Base-by-base conservation (phyloP, 2,113 vertebrate species). In the Actenoides hombroni region DNA sequence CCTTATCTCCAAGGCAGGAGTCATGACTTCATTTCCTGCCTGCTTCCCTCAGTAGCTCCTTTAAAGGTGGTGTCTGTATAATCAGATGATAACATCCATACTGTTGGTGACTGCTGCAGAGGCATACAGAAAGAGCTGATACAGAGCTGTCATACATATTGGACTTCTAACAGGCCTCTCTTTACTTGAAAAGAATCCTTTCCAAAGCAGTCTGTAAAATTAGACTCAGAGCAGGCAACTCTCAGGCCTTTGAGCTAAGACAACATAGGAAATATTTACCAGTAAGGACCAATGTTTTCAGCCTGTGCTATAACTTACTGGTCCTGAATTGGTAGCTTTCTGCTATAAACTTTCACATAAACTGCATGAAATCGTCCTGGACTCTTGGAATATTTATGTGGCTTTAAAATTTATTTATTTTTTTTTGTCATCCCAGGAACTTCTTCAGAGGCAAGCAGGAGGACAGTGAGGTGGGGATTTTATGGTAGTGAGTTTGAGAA, bases 1-100 rank as follows among this genome's bases (percentile, higher is more conserved):
- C 31, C 49, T 93, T 92, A 83, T 95, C 85, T 95, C 71, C 46
- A 88, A 86, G 92, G 56, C 51, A 95, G 11, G 83, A 88, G 39
- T 69, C 23, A 35, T 88, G 23, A 25, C 61, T 94, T 77, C 57
- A 39, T 85, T 96, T 89, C 56, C 71, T 88, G 35, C 42, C n/a
- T 88, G 14, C n/a, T 83, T 92, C 88, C 56, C 54, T 88, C n/a
- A 31, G 75, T 33, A 83, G 64, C 56, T 93, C n/a, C 40, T 88
- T 88, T 42, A 83, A 49, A 68, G 24, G 10, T 88, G 42, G 26
- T 83, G 14, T 61, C 71, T 67, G 8, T 83, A 19, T 44, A 68
- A 59, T 31, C 71, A 54, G 78, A 26, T 77, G 87, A 60, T 67
- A 90, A 69, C 49, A 61, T 74, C 40, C 40, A 2, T 57, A 40